Conservation (phyloP, 1,140 invertebrate species). For the Ips nitidus region DNA sequence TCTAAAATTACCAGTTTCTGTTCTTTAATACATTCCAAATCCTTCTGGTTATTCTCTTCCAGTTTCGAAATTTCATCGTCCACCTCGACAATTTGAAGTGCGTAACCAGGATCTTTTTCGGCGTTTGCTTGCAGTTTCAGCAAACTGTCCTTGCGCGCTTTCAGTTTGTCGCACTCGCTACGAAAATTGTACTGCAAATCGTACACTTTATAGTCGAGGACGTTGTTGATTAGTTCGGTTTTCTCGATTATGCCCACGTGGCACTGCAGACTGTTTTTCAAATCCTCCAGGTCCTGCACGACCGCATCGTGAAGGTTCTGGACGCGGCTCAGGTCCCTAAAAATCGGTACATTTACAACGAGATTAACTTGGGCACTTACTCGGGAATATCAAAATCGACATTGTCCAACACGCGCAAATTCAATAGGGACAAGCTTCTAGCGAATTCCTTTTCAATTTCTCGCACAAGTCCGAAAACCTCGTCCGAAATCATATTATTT, state of each 20-base stretch:
- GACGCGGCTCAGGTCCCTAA: constrained; percentile 31
- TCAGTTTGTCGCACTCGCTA: constrained; percentile 27
- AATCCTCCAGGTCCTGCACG: constrained; percentile 22
- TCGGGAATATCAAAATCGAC: constrained; percentile 26
- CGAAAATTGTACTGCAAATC: constrained; percentile 36
- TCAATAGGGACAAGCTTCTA: constrained; percentile 10
- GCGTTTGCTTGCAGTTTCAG: constrained; percentile 6
- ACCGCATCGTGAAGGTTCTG: constrained; percentile 32
- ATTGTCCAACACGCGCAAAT: constrained; percentile 16
- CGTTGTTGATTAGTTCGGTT: constrained; percentile 35
- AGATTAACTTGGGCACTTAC: constrained; percentile 13
- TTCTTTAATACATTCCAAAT: constrained; percentile 32
- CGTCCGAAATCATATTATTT: constrained; percentile 9
- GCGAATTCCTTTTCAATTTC: constrained; percentile 28
- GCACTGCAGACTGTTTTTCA: constrained; percentile 24
- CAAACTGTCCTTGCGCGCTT: constrained; percentile 23
- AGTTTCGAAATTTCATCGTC: constrained; percentile 35
- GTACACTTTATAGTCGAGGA: constrained; percentile 40
- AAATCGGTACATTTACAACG: constrained; percentile 7
- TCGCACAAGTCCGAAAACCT: constrained; percentile 7
- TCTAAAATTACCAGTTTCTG: constrained; percentile 32
- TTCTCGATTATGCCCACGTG: constrained; percentile 30
- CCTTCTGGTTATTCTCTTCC: constrained; percentile 31
- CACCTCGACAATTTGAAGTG: constrained; percentile 30
- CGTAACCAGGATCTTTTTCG: constrained; percentile 21